A percentile compares a stretch with the other conserved stretches of the same genome.
Conservation (phyloP, 2,888 invertebrate genomes). For the Dicyrtomina minuta region DNA sequence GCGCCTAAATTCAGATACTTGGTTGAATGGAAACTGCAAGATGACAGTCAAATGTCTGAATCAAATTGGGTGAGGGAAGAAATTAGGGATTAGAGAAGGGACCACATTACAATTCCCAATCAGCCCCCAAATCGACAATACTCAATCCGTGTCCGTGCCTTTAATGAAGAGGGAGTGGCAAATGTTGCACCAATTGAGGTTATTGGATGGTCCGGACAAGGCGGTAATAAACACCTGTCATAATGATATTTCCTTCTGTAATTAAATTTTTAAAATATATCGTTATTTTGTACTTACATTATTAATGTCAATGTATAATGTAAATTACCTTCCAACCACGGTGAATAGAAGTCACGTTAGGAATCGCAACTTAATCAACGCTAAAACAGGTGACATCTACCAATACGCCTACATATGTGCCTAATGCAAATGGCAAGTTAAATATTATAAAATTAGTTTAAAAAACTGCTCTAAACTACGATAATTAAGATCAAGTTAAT, state of each 20-base stretch:
- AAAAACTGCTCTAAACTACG: no score
- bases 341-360: no score
- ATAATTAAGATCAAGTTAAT: no score
- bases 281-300: no score
- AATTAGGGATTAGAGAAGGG: conserved; percentile 75
- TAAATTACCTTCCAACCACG: no score
- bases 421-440: no score
- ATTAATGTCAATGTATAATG: no score
- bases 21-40: conserved; percentile 71
- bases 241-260: neutral
- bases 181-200: conserved; percentile 76
- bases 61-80: conserved; percentile 69
- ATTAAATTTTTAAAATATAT: neutral
- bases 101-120: conserved; percentile 69
- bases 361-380: no score
- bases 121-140: conserved; percentile 90
- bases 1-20: conserved; percentile 90
- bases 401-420: no score
- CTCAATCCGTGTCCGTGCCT: conserved; percentile 84
- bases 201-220: conserved; percentile 91
- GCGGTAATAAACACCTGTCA: conserved; percentile 63
- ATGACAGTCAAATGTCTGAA: conserved; percentile 70
- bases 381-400: no score
- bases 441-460: no score
- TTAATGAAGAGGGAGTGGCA: conserved; percentile 84